These are phyloP conservation scores for Hyperoodon ampullatus DNA, from an alignment of 2,113 vertebrate genomes.

Conservation along the genomic window DNA sequence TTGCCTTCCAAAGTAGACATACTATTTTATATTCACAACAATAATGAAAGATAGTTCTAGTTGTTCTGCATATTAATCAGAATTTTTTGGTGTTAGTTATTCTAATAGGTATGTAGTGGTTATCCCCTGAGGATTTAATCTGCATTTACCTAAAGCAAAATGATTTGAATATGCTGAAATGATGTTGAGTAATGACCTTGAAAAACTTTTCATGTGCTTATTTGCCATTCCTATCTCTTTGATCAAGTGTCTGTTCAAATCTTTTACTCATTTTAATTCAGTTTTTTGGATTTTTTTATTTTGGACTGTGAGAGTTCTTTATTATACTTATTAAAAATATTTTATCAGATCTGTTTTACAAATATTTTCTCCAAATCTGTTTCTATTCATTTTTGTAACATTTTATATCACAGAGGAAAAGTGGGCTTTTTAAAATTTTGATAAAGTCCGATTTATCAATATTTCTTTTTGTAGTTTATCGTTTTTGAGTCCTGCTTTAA, in stretches of 20 bases:
- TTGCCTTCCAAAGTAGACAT: background rate
- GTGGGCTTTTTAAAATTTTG: background rate
- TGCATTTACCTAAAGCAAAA: background rate
- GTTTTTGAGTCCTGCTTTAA: background rate
- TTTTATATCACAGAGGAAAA: background rate
- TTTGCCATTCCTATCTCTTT: background rate
- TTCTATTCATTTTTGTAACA: constrained; percentile 14
- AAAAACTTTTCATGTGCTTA: background rate
- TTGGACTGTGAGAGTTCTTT: background rate
- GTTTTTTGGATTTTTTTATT: background rate
- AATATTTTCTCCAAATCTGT: background rate
- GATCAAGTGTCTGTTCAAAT: background rate
- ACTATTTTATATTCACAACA: background rate
- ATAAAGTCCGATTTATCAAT: background rate
- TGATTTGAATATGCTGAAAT: constrained; percentile 18
- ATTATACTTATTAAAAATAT: background rate
- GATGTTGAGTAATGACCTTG: background rate
- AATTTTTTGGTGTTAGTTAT: background rate
- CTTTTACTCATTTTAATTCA: background rate
- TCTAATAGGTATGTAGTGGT: background rate
- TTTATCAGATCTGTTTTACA: background rate
- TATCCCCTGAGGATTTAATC: background rate
- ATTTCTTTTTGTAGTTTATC: background rate
- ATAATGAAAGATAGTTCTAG: background rate
- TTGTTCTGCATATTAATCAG: background rate